Conservation (phyloP, 2,888 invertebrate species). For the Lordiphosa fenestrarum region DNA sequence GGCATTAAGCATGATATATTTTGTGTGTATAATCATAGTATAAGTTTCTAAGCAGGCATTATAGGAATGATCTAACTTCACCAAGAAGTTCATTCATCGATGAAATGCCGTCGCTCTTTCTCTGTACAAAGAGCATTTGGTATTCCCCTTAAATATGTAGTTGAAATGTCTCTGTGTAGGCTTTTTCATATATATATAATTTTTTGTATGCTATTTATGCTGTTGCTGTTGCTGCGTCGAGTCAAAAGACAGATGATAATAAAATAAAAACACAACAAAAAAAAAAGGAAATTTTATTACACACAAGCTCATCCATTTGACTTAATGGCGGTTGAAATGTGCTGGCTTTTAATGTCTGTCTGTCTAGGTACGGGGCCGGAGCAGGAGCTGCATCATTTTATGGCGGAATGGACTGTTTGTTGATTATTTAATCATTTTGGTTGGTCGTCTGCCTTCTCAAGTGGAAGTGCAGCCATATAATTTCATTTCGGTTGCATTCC, state of each 20-base stretch:
- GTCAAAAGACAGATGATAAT: conserved; percentile 70
- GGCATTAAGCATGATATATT: no score
- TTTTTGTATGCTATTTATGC: conserved; percentile 23
- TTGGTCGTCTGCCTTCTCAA: conserved; percentile 50
- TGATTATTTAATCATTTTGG: conserved; percentile 63
- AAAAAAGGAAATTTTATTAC: conserved; percentile 63
- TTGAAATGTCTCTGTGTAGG: background rate
- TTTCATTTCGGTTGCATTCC: conserved; percentile 62
- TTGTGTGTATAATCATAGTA: no score
- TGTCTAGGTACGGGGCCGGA: background rate
- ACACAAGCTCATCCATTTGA: conserved; percentile 77
- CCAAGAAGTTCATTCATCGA: no score
- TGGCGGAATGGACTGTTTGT: conserved; percentile 43
- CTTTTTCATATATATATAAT: conserved; percentile 13
- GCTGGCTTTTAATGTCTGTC: conserved; percentile 64
- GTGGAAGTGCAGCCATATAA: conserved; percentile 64
- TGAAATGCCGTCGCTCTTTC: no score
- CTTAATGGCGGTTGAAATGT: conserved; percentile 79
- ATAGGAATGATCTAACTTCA: no score
- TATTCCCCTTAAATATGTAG: no score
- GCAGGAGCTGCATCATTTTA: conserved; percentile 30
- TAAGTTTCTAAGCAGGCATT: no score
- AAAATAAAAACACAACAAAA: conserved; percentile 31
- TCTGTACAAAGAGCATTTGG: no score
- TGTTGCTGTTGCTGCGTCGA: conserved; percentile 58